Evolutionary conservation across 2,113 vertebrate species (phyloP), one percentile per base, ranked within the genome.

Genomic region (Bambusicola thoracicus): DNA sequence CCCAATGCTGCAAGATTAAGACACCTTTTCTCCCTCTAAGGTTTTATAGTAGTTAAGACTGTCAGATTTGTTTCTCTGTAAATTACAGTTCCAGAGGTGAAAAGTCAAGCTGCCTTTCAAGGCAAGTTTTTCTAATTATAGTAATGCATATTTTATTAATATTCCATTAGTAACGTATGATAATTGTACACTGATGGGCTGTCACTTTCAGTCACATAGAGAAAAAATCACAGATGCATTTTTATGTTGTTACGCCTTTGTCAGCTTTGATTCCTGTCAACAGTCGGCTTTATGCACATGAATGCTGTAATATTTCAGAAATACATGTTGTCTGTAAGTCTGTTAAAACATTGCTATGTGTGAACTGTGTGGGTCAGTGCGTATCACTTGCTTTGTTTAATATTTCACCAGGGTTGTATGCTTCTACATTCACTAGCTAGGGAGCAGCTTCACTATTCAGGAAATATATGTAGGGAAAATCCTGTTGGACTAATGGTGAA

Each of bases 41-140:
- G 80, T 51, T 62, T 72, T 46, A 1, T 13, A 62, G 58, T 90
- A 8, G 0, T 83, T 72, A 66, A 67, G 51, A 59, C 79, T 77
- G 49, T 81, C 81, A 88, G 1, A 87, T 82, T 63, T 48, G 41
- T 91, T 90, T 88, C 67, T 66, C 67, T 87, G 88, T 94, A 80
- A 92, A 7, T 87, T 88, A 30, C 22, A 46, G 68, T 86, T 95
- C 68, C 62, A 93, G 63, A 81, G 93, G 90, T 92, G 85, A 96
- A 84, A 94, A 96, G 94, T 95, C 81, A 75, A 77, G 58, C 38
- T 81, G 73, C 58, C 69, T 93, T 91, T 91, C 69, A 48, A 94
- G 49, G 55, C 36, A 69, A 62, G 30, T 51, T 93, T 94, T 92
- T 74, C 58, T 92, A 94, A 92, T 93, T 92, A 81, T 8, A 84